phyloP scores from a whole-genome alignment of 2,113 vertebrate genomes.

The Colinus virginianus region DNA sequence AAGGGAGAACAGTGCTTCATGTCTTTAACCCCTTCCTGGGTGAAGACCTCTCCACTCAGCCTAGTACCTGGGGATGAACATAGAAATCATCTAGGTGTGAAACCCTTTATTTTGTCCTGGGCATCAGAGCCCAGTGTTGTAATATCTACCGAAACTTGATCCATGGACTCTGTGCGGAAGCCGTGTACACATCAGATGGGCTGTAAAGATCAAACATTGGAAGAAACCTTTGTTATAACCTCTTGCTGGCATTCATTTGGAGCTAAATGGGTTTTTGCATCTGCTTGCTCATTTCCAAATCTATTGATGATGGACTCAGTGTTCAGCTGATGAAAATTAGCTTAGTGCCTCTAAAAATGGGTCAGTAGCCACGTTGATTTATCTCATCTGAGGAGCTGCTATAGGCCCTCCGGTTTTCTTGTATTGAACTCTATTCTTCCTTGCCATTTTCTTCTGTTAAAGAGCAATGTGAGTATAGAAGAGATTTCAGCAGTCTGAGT shows the following conservation, averaged over 20 bases:
- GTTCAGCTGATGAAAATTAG: constrained; percentile 11
- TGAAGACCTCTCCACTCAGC: background rate
- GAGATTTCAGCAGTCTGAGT: background rate
- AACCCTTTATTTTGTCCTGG: background rate
- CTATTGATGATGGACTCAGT: background rate
- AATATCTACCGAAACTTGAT: background rate
- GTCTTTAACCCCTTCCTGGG: background rate
- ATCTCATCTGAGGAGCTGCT: background rate
- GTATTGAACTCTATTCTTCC: background rate
- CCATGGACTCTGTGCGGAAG: background rate
- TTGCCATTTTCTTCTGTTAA: background rate
- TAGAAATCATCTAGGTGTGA: background rate
- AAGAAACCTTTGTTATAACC: background rate
- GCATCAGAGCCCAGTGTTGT: background rate
- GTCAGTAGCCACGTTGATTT: background rate
- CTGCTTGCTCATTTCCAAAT: background rate
- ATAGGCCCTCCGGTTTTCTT: background rate
- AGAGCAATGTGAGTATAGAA: background rate
- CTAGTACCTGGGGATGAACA: background rate
- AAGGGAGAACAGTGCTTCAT: background rate
- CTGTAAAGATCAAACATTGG: background rate
- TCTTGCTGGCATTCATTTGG: background rate
- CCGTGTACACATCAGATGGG: background rate
- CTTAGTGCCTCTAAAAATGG: background rate
- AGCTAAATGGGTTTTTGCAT: background rate